Evolutionary conservation across 2,113 vertebrate genomes (phyloP), one percentile per base, ranked within the genome.

Genomic region (Semicossyphus pulcher): DNA sequence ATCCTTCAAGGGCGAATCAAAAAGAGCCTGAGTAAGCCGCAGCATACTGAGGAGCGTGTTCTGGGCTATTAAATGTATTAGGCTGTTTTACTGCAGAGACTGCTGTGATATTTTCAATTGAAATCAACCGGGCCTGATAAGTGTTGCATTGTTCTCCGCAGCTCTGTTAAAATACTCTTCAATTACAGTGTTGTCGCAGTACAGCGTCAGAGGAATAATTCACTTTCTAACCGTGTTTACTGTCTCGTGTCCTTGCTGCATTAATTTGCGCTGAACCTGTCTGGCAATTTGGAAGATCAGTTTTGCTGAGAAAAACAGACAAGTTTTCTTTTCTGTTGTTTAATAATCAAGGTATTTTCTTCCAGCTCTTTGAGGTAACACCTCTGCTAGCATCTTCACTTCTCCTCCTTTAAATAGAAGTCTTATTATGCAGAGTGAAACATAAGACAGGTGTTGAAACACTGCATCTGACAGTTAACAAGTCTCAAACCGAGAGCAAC

Each of bases 361-460:
- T 76, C 45, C 58, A 67, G 78, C 72, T 77, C 78, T 65, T 80
- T 68, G 70, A 89, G 89, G 78, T 87, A 89, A 88, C 91, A 90
- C 86, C 78, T 90, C 81, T 60, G 69, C 72, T 81, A 73, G 78
- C 74, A 41, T 89, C 88, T 57, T 80, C 88, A 81, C 91, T 86
- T 89, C 66, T 56, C 80, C 61, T 36, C 88, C 86, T 91, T 91
- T 83, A 93, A 92, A 93, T 92, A 93, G 91, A 90, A 84, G 62
- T 80, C 88, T 83, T 77, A 91, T 92, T 89, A 93, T 90, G 78
- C 89, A 72, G 85, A 90, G 89, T 85, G 88, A 92, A 90, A 88
- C 78, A 88, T 32, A 66, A 89, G 88, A 83, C 87, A 89, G 88
- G 91, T 89, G 90, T 88, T 88, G 88, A 92, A 84, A 88, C 83